Evolutionary conservation across 2,888 invertebrate species (phyloP).

Genomic region (Zonitis immaculata): DNA sequence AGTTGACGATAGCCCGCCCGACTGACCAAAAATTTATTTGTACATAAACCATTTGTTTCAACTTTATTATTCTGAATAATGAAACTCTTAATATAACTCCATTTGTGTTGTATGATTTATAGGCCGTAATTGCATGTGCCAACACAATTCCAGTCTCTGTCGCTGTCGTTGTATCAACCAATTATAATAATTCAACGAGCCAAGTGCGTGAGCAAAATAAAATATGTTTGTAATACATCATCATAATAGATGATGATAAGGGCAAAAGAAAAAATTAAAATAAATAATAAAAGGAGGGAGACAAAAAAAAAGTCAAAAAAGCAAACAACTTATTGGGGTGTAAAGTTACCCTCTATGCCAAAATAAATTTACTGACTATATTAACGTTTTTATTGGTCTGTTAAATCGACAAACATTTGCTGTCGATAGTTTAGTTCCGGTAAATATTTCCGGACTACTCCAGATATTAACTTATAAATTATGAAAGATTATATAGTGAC

Average conservation of each 20-base stretch:
- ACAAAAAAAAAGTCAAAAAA: constrained; percentile 9
- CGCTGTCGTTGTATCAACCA: constrained; percentile 32
- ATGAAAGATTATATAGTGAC: no score
- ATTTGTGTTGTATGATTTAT: constrained; percentile 44
- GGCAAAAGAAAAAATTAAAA: not conserved
- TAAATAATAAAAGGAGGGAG: not conserved
- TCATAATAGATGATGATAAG: constrained; percentile 25
- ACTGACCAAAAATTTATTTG: no score
- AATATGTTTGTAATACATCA: constrained; percentile 30
- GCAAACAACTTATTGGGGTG: constrained; percentile 1
- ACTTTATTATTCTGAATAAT: constrained; percentile 23
- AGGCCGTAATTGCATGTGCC: constrained; percentile 44
- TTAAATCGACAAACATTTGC: not conserved
- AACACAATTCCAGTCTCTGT: constrained; percentile 39
- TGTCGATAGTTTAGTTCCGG: not conserved
- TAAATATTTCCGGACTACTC: not conserved
- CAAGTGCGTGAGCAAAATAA: constrained; percentile 39
- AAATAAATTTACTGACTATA: constrained; percentile 11
- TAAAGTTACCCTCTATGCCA: constrained; percentile 7
- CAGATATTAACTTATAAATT: not conserved
- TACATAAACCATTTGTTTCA: no score
- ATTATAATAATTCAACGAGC: constrained; percentile 34
- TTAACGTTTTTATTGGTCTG: constrained; percentile 9
- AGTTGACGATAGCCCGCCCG: no score
- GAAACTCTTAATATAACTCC: constrained; percentile 43